Conservation (phyloP, 1,140 invertebrate species). For the Ladona fulva region DNA sequence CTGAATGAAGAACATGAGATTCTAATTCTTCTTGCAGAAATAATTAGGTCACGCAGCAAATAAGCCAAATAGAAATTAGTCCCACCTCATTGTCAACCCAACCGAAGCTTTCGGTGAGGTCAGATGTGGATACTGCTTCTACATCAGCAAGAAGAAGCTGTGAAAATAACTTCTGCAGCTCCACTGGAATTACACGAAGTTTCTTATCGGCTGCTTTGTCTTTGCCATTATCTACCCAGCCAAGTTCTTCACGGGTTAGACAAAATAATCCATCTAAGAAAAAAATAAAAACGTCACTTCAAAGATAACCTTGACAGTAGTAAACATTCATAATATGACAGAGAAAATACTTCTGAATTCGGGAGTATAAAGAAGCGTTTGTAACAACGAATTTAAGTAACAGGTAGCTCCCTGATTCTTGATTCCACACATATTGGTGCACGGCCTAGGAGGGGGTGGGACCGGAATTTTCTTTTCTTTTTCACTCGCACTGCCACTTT, state of each 20-base stretch:
- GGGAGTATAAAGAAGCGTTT: neutral
- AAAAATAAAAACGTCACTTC: neutral
- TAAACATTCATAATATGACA: neutral
- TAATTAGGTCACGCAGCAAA: neutral
- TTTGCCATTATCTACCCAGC: neutral
- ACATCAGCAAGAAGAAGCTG: constrained; percentile 11
- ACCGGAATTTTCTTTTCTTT: neutral
- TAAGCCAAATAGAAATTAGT: neutral
- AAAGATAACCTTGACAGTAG: neutral
- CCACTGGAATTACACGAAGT: constrained; percentile 13
- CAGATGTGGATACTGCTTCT: constrained; percentile 10
- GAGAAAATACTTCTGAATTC: neutral
- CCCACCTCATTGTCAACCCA: constrained; percentile 13
- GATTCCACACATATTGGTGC: constrained; percentile 12
- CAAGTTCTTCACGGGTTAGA: constrained; percentile 9
- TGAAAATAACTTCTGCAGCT: constrained; percentile 17
- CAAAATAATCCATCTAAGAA: neutral
- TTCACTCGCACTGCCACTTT: neutral
- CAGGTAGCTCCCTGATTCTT: constrained; percentile 11
- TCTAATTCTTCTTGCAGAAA: neutral
- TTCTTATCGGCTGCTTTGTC: neutral
- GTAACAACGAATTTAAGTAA: constrained; percentile 9
- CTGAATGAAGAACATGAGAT: neutral
- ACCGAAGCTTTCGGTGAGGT: constrained; percentile 15
- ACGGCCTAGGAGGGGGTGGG: neutral